phyloP scores from a whole-genome alignment of 2,797 vertebrate species.

The Pantherophis alleghaniensis region DNA sequence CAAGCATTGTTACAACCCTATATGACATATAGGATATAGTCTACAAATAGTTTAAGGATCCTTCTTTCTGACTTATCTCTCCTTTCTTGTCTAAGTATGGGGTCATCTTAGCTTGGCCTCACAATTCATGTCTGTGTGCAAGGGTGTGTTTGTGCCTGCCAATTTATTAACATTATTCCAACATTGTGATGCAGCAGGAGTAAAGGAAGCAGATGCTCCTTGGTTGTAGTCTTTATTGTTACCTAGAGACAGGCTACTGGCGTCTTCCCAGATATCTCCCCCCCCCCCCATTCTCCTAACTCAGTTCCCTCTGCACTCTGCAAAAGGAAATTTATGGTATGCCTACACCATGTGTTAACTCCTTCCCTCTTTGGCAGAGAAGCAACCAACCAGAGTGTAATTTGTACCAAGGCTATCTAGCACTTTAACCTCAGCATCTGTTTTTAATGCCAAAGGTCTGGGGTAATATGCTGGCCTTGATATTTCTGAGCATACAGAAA shows the following conservation, averaged over 20 bases:
- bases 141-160: constrained; percentile 43
- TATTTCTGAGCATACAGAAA: not conserved
- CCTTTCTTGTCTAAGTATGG: not conserved
- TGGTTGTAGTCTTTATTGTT: constrained; percentile 79
- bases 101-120: constrained; percentile 6
- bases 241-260: constrained; percentile 82
- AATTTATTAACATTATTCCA: constrained; percentile 76
- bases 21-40: not conserved
- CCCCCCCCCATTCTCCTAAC: constrained; percentile 34
- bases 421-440: not conserved
- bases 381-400: not conserved
- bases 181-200: constrained; percentile 80
- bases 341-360: constrained; percentile 68
- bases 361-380: constrained; percentile 58
- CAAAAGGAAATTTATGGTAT: constrained; percentile 76
- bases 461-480: not conserved
- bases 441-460: not conserved
- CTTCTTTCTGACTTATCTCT: not conserved
- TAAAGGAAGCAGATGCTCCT: constrained; percentile 80
- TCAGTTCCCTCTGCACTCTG: constrained; percentile 59
- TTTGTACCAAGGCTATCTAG: not conserved
- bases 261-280: constrained; percentile 70
- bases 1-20: not conserved
- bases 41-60: not conserved
- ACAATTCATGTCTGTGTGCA: constrained; percentile 5